Percentiles rank a stretch among this genome's conserved stretches.
These are phyloP conservation scores for Glaucomys volans DNA, from an alignment of 2,113 vertebrate genomes.

Conservation along the genomic window DNA sequence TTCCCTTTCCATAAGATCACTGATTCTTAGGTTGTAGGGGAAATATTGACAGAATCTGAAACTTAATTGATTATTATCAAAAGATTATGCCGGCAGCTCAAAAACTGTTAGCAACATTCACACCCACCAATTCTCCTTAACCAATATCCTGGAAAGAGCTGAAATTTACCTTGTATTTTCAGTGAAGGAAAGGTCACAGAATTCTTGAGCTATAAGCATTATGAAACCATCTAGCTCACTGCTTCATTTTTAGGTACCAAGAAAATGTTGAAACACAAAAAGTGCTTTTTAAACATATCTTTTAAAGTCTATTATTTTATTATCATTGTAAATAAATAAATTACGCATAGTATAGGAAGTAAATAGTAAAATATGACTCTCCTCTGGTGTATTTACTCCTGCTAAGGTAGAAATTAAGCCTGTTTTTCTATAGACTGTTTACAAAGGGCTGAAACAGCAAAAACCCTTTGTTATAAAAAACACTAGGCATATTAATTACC, in stretches of 20 bases:
- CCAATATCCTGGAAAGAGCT: constrained; percentile 56
- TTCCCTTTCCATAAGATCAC: constrained; percentile 66
- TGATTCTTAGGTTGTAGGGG: constrained; percentile 41
- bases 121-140: constrained; percentile 57
- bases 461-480: constrained; percentile 53
- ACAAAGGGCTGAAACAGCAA: constrained; percentile 13
- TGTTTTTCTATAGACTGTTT: not conserved
- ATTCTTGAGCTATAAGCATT: constrained; percentile 36
- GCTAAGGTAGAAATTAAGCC: constrained; percentile 39
- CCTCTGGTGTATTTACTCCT: not conserved
- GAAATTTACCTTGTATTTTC: constrained; percentile 30
- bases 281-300: not conserved
- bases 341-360: not conserved
- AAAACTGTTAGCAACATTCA: constrained; percentile 48
- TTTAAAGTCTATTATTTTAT: constrained; percentile 10
- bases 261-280: constrained; percentile 39
- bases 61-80: constrained; percentile 69
- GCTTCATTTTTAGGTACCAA: constrained; percentile 34
- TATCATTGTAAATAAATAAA: constrained; percentile 3
- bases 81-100: constrained; percentile 43
- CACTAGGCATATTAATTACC: not conserved
- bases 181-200: constrained; percentile 49
- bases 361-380: constrained; percentile 39
- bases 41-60: constrained; percentile 78
- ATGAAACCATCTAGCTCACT: constrained; percentile 34